Evolutionary conservation across 2,888 invertebrate genomes (phyloP), one percentile per base, ranked within the genome.

Genomic region (Rhagophthalmus giganteus): DNA sequence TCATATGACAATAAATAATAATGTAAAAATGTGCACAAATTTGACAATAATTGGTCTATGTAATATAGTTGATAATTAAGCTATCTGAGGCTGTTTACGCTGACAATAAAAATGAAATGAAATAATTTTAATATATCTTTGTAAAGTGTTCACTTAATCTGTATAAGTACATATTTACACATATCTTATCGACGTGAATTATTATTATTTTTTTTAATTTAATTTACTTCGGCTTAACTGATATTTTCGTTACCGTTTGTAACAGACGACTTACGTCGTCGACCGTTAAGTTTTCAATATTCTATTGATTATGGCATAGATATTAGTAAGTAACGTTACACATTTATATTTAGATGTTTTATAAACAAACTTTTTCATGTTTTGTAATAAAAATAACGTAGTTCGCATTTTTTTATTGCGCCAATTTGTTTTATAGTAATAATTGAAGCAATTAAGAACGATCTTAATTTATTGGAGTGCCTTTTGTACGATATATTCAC

Each of bases 381-480:
- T 47, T 47, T 53, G 27, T 50, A 42, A 34, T 45, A 34, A 35
- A 35, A 46, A 33, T 32, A 32, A 37, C 15, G 37, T 47, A 38
- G 41, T 39, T 20, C 12, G 31, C 28, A 28, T 26, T 51, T 51
- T 46, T 39, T 54, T 52, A 51, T 44, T 37, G 27, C 33, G n/a
- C n/a, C 20, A 38, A 14, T 34, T 40, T 27, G 13, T 33, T 48
- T 40, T 15, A 10, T 40, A 48, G 34, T 35, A 8, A 33, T 37
- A 49, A 40, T 42, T 34, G 35, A 49, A 7, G 30, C 39, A 48
- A 54, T 45, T 49, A 46, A 55, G 52, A 54, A 60, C 53, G 49
- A 9, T 37, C 59, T 64, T 66, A 58, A 61, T 62, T 65, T 63
- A 63, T 66, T 62, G 61, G 67, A 67, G 67, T 67, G 67, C 67